A percentile compares a stretch with the other conserved stretches of the same genome.
Evolutionary conservation across 2,888 invertebrate genomes (phyloP).

Genomic region (Protonemura montana): DNA sequence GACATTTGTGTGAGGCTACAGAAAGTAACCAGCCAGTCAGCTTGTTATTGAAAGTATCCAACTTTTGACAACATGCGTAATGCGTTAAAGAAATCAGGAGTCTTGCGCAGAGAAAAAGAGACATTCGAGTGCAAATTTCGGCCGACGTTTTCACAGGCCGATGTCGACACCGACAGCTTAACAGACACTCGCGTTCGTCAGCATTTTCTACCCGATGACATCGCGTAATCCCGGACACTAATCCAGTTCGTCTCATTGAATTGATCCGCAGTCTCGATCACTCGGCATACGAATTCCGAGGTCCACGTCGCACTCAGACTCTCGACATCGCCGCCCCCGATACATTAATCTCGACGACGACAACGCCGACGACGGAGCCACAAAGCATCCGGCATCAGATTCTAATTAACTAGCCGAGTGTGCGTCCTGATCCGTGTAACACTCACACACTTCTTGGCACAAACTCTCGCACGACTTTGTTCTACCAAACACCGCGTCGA

Average conservation of each 20-base stretch:
- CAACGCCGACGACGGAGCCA: background rate
- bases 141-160: background rate
- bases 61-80: background rate
- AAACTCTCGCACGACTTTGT: background rate
- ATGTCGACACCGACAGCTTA: background rate
- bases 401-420: slow-evolving; percentile 35
- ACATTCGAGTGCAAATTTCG: background rate
- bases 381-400: slow-evolving; percentile 16
- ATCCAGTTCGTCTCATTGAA: background rate
- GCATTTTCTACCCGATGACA: background rate
- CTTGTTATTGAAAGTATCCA: background rate
- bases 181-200: background rate
- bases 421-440: background rate
- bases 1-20: background rate
- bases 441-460: background rate
- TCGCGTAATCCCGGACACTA: background rate
- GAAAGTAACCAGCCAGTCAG: background rate
- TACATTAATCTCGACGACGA: background rate
- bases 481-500: background rate
- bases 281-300: background rate
- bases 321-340: background rate
- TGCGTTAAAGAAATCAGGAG: background rate
- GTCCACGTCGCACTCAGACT: background rate
- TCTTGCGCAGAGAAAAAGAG: background rate
- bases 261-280: background rate